Percentiles rank a stretch among this genome's conserved stretches.
These are phyloP conservation scores for Metallyticus violacea DNA, from an alignment of 2,888 invertebrate genomes.

Conservation along the genomic window DNA sequence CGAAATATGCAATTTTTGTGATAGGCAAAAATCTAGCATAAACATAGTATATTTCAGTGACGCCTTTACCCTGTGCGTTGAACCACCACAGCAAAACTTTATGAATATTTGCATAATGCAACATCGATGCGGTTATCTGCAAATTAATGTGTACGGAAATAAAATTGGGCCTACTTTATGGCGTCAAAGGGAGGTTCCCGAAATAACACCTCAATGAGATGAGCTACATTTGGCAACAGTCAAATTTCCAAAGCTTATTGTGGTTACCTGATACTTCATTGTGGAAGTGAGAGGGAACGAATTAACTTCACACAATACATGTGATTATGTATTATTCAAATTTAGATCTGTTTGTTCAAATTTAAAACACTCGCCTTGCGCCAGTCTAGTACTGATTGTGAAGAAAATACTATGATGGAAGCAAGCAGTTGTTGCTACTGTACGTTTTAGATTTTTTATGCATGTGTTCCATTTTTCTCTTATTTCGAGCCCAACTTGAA, in stretches of 20 bases:
- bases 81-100: background rate
- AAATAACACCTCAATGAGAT: background rate
- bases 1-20: background rate
- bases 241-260: background rate
- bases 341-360: too few relatives aligned
- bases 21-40: background rate
- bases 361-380: too few relatives aligned
- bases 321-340: background rate
- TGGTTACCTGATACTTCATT: background rate
- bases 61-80: too few relatives aligned
- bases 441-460: too few relatives aligned
- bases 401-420: too few relatives aligned
- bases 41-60: background rate
- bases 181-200: too few relatives aligned
- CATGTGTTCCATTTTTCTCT: too few relatives aligned
- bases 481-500: too few relatives aligned
- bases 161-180: background rate
- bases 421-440: too few relatives aligned
- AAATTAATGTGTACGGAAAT: background rate
- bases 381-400: too few relatives aligned
- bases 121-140: background rate
- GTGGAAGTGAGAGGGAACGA: background rate
- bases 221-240: background rate
- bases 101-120: background rate
- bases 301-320: background rate